Conservation (phyloP, 2,888 invertebrate species). For the Drosophila hamatofila region DNA sequence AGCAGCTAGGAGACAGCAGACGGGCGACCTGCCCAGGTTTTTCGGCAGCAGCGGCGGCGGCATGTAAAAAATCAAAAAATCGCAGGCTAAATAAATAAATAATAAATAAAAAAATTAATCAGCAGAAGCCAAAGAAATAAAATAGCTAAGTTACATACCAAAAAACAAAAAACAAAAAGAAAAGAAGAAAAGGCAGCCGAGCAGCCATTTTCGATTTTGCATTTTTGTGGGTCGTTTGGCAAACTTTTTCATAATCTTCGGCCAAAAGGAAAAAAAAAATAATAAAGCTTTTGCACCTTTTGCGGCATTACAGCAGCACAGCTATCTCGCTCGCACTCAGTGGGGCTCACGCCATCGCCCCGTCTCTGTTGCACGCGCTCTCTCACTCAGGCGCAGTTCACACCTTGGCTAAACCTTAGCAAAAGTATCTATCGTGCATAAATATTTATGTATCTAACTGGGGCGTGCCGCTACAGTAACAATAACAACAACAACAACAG, state of each 20-base stretch:
- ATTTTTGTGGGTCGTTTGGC: slow-evolving; percentile 59
- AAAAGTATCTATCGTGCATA: slow-evolving; percentile 78
- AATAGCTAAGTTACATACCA: slow-evolving; percentile 22
- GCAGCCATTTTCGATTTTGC: slow-evolving; percentile 70
- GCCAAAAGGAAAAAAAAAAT: slow-evolving; percentile 29
- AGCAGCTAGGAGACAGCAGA: slow-evolving; percentile 16
- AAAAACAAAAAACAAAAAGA: neutral
- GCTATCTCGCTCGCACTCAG: slow-evolving; percentile 29
- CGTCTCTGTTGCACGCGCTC: slow-evolving; percentile 19
- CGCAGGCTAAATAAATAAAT: slow-evolving; percentile 67
- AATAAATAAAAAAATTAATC: slow-evolving; percentile 52
- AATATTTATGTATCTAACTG: slow-evolving; percentile 83
- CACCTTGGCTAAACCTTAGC: slow-evolving; percentile 74
- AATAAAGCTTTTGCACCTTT: slow-evolving; percentile 60
- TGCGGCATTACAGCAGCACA: slow-evolving; percentile 14
- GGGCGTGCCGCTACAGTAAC: slow-evolving; percentile 78
- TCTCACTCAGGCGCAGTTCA: slow-evolving; percentile 62
- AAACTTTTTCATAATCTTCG: slow-evolving; percentile 73
- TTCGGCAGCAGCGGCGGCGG: slow-evolving; percentile 26
- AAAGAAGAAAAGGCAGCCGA: no score
- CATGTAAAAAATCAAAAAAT: slow-evolving; percentile 73
- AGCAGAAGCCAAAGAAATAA: slow-evolving; percentile 23
- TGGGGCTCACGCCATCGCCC: neutral
- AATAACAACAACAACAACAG: slow-evolving; percentile 39
- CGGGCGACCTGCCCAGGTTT: slow-evolving; percentile 41